Evolutionary conservation across 2,797 vertebrate species (phyloP).

Genomic region (Podarcis lilfordi): DNA sequence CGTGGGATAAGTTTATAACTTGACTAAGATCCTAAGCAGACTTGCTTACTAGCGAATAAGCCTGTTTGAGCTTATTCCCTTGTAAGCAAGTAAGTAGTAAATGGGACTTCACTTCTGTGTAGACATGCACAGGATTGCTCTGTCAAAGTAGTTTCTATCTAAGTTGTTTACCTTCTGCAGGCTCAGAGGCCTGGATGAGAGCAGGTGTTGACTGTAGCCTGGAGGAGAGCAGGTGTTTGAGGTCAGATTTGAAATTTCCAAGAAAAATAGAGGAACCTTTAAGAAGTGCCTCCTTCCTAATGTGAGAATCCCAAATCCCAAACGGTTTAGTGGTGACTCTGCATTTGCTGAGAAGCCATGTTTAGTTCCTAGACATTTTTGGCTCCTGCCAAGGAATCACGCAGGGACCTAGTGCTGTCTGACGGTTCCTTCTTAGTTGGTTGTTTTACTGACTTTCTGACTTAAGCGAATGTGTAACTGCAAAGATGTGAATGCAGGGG

Average conservation of each 20-base stretch:
- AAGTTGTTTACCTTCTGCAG: neutral
- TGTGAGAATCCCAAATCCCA: neutral
- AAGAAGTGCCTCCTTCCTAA: neutral
- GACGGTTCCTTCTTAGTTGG: neutral
- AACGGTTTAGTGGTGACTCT: neutral
- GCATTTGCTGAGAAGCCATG: neutral
- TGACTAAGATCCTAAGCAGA: neutral
- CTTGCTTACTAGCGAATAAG: neutral
- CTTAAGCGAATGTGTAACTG: too few relatives aligned
- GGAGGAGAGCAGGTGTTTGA: neutral
- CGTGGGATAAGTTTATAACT: neutral
- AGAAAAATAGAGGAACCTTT: neutral
- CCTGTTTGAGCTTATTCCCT: neutral
- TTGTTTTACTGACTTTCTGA: neutral
- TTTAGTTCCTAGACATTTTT: neutral
- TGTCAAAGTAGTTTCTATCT: neutral
- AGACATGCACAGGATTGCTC: neutral
- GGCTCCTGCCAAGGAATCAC: neutral
- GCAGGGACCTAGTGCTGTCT: too few relatives aligned
- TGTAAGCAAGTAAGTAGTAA: too few relatives aligned
- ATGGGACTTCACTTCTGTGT: neutral
- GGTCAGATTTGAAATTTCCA: neutral
- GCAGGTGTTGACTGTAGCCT: neutral
- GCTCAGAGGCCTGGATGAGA: neutral
- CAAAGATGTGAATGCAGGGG: neutral